phyloP scores from a whole-genome alignment of 2,113 vertebrate species.

The Phrynocephalus versicolor region DNA sequence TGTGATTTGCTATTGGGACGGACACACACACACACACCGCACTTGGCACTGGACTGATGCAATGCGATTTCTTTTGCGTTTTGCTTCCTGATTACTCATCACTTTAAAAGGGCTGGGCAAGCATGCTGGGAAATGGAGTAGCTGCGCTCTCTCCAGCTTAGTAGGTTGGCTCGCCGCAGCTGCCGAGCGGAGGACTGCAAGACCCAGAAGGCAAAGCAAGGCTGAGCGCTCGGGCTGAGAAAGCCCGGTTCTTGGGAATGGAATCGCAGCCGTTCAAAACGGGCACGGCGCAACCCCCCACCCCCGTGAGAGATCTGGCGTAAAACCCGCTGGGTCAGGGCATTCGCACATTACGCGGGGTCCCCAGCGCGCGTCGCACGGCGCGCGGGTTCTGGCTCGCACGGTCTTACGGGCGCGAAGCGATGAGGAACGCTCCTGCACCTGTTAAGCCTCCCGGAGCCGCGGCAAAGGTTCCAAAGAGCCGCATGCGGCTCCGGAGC shows the following conservation, averaged over 20 bases:
- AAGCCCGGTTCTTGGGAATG: neutral
- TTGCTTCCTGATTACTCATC: neutral
- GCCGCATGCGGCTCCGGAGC: too few species aligned
- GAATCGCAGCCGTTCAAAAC: neutral
- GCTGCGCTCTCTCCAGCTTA: rapidly evolving
- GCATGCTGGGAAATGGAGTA: conserved; percentile 70
- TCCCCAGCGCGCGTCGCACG: neutral
- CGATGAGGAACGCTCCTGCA: too few species aligned
- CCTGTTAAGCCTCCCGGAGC: too few species aligned
- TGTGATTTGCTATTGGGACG: too few species aligned
- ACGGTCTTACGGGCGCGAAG: too few species aligned
- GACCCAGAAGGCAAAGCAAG: conserved; percentile 17
- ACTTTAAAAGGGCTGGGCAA: neutral
- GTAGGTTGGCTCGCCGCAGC: neutral
- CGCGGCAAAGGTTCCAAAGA: too few species aligned
- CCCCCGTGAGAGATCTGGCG: too few species aligned
- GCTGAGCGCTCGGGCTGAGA: neutral
- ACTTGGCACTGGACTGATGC: neutral
- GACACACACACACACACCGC: too few species aligned
- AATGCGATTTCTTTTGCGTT: neutral
- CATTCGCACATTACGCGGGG: neutral
- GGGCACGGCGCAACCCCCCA: neutral
- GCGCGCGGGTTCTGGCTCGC: too few species aligned
- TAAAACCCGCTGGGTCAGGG: neutral
- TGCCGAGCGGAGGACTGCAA: conserved; percentile 33